phyloP scores from a whole-genome alignment of 2,113 vertebrate species.

The Scomber colias region DNA sequence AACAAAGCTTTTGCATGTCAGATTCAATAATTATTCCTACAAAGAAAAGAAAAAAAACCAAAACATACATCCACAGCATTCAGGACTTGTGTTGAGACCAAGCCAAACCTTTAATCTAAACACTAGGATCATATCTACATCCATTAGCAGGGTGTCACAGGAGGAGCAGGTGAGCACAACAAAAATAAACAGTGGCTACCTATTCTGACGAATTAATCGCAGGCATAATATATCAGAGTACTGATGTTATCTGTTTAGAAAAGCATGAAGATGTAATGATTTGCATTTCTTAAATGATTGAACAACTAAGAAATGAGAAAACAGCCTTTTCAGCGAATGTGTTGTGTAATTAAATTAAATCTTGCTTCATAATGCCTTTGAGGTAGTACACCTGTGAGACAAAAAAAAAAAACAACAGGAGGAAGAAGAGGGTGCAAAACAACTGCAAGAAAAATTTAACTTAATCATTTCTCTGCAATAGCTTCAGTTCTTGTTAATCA shows the following conservation, averaged over 20 bases:
- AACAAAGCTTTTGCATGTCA: constrained; percentile 55
- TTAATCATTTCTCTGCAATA: background rate
- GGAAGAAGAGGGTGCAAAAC: constrained; percentile 20
- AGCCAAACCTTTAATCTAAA: constrained; percentile 7
- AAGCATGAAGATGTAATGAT: constrained; percentile 10
- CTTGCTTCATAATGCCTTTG: constrained; percentile 63
- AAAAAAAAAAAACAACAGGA: constrained; percentile 9
- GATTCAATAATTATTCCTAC: constrained; percentile 38
- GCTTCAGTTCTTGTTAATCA: constrained; percentile 12
- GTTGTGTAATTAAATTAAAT: constrained; percentile 38
- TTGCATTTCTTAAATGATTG: background rate
- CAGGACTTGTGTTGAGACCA: background rate
- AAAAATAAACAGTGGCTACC: background rate
- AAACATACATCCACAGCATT: constrained; percentile 34
- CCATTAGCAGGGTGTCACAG: constrained; percentile 20
- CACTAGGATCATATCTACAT: constrained; percentile 22
- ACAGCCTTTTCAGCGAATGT: constrained; percentile 18
- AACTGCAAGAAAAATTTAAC: constrained; percentile 7
- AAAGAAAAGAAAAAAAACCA: constrained; percentile 16
- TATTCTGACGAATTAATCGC: constrained; percentile 16
- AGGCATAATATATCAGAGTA: constrained; percentile 32
- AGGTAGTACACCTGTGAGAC: constrained; percentile 77
- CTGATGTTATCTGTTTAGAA: background rate
- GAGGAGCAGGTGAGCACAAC: constrained; percentile 1
- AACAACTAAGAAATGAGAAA: constrained; percentile 18